Conservation (phyloP, 2,113 vertebrate genomes). For the Phyllopteryx taeniolatus region DNA sequence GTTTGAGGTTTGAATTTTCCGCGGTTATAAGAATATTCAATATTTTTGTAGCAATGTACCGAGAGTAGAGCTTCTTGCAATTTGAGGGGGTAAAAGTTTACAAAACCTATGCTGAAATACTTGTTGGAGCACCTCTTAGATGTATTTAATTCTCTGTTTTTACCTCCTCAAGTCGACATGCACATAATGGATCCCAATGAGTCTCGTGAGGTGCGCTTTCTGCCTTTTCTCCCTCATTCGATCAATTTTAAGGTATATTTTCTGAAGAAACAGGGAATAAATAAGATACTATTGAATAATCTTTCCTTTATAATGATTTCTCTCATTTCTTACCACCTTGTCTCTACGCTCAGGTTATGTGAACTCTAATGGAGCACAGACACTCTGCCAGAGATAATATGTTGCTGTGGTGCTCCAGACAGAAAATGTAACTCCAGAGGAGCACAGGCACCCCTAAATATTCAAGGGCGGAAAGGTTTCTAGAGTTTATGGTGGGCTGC, state of each 20-base stretch:
- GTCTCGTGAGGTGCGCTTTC: conserved; percentile 41
- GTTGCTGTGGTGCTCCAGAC: conserved; percentile 61
- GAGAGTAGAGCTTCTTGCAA: background rate
- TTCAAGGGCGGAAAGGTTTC: conserved; percentile 70
- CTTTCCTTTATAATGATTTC: conserved; percentile 11
- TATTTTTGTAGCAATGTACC: background rate
- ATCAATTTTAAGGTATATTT: background rate
- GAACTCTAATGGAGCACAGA: conserved; percentile 49
- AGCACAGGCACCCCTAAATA: conserved; percentile 74
- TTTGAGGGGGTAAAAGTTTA: background rate
- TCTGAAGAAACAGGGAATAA: background rate
- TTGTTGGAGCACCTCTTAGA: background rate
- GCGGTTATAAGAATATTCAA: too few species aligned
- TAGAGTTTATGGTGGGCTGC: conserved; percentile 69
- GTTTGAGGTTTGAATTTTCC: background rate
- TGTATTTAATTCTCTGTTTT: background rate
- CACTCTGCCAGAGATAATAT: conserved; percentile 50
- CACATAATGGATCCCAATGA: conserved; percentile 15
- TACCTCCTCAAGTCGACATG: background rate
- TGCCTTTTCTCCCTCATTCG: conserved; percentile 21
- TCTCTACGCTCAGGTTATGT: conserved; percentile 41
- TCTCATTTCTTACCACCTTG: conserved; percentile 49
- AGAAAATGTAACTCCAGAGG: conserved; percentile 68
- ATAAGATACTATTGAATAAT: background rate
- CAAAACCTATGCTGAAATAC: too few species aligned